Evolutionary conservation across 2,888 invertebrate species (phyloP).

Genomic region (Hypomecis atomaria): DNA sequence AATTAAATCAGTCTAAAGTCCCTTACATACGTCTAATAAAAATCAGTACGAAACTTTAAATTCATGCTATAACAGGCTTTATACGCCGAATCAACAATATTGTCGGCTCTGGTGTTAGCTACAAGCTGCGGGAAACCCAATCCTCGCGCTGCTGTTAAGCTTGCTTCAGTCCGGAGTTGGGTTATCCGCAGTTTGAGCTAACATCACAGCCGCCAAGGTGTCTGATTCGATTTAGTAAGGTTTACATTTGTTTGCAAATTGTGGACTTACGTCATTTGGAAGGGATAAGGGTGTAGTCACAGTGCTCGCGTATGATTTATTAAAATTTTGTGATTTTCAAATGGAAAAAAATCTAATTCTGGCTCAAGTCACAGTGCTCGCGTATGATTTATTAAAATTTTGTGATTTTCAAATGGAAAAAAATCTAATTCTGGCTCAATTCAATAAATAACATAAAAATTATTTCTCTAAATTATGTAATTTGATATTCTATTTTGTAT

Average conservation of each 20-base stretch:
- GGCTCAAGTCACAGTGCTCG: conserved; percentile 16
- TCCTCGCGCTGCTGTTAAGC: no score
- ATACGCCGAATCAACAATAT: background rate
- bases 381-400: conserved; percentile 1
- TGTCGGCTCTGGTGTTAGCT: no score
- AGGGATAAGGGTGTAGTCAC: conserved; percentile 24
- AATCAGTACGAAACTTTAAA: conserved; percentile 37
- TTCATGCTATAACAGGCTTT: conserved; percentile 18
- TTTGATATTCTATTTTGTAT: no score
- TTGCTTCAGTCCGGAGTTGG: no score
- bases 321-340: no score
- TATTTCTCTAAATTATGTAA: no score
- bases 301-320: conserved; percentile 24
- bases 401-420: no score
- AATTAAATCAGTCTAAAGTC: conserved; percentile 75
- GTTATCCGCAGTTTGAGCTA: no score
- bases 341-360: background rate
- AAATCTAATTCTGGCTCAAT: background rate
- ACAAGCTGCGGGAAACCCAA: no score
- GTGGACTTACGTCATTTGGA: conserved; percentile 15
- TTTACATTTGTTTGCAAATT: conserved; percentile 19
- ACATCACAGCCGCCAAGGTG: no score
- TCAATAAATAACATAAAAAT: no score
- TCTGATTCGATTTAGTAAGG: conserved; percentile 4
- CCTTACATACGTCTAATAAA: conserved; percentile 59